A percentile compares a stretch with the other conserved stretches of the same genome.
Evolutionary conservation across 2,113 vertebrate species (phyloP).

Genomic region (Rutilus rutilus): DNA sequence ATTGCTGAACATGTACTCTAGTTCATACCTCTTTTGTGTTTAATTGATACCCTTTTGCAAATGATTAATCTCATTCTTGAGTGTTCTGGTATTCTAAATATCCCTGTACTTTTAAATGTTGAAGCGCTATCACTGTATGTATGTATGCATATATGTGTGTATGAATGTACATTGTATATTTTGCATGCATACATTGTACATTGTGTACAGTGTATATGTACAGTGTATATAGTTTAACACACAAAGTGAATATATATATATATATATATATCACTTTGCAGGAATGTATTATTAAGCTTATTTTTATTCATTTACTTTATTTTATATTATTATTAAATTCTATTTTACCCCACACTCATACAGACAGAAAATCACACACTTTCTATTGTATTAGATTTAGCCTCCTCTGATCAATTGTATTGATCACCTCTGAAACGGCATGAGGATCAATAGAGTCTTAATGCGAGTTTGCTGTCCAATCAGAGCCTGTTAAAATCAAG

Average conservation of each 20-base stretch:
- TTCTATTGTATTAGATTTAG: conserved; percentile 68
- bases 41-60: conserved; percentile 59
- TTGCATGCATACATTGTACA: too few species aligned
- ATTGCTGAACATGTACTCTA: conserved; percentile 56
- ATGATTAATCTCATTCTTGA: conserved; percentile 60
- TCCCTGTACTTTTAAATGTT: background rate
- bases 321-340: background rate
- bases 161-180: too few species aligned
- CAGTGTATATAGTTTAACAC: too few species aligned
- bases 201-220: too few species aligned
- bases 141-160: too few species aligned
- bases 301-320: background rate
- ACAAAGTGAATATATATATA: too few species aligned
- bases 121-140: background rate
- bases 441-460: conserved; percentile 78
- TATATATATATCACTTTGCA: too few species aligned
- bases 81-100: conserved; percentile 1
- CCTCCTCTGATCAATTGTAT: conserved; percentile 74
- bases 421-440: conserved; percentile 78
- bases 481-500: conserved; percentile 78
- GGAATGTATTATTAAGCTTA: background rate
- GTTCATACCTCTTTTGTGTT: conserved; percentile 53
- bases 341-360: background rate
- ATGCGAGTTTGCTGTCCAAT: conserved; percentile 80
- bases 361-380: conserved; percentile 12